Percentiles rank a stretch among this genome's conserved stretches.
Conservation (phyloP, 2,888 invertebrate species). For the Mactromeris polynyma region DNA sequence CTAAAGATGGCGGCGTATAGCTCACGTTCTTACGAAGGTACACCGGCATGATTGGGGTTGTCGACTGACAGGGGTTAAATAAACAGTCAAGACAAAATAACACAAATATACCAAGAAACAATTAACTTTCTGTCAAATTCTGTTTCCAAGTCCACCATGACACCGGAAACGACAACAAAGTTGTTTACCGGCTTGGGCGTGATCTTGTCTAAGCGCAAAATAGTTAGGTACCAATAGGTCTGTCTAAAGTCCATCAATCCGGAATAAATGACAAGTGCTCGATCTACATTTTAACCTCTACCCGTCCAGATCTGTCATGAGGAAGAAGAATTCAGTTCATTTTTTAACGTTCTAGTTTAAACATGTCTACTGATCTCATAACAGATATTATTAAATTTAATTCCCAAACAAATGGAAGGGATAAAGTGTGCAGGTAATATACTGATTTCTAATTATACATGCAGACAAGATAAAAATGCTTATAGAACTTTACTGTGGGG, state of each 20-base stretch:
- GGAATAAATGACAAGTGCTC: conserved; percentile 48
- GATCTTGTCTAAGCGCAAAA: not conserved
- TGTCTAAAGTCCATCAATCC: not conserved
- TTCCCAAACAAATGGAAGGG: conserved; percentile 82
- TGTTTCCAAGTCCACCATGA: conserved; percentile 75
- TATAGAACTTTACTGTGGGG: no score
- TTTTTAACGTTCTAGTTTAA: not conserved
- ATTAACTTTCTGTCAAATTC: not conserved
- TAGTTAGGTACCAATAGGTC: not conserved
- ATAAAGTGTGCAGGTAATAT: conserved; percentile 82
- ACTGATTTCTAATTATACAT: not conserved
- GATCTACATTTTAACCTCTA: conserved; percentile 37
- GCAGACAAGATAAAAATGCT: not conserved
- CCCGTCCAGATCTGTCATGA: not conserved
- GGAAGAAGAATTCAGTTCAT: not conserved
- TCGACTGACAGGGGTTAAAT: not conserved
- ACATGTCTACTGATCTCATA: conserved; percentile 73
- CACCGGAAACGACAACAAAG: conserved; percentile 78
- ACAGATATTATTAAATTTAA: conserved; percentile 82
- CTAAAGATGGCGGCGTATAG: conserved; percentile 82
- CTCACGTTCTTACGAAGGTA: conserved; percentile 82
- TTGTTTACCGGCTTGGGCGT: conserved; percentile 1
- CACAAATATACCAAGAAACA: not conserved
- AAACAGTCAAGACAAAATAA: not conserved
- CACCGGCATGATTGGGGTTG: conserved; percentile 79